Conservation (phyloP, 2,113 vertebrate species). For the Phyllopteryx taeniolatus region DNA sequence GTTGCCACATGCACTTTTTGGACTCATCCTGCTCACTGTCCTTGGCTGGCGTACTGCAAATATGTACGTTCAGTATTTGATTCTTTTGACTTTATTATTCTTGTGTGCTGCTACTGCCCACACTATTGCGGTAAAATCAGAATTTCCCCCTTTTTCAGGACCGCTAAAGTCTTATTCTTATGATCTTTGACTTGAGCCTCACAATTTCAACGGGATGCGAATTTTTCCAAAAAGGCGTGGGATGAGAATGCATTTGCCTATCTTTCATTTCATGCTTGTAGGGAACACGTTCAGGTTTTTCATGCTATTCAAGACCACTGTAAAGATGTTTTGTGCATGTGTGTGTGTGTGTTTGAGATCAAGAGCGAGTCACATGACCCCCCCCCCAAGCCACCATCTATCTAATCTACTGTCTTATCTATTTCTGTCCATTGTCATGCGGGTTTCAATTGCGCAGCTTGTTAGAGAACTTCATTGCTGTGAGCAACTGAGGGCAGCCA, state of each 20-base stretch:
- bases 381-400: not conserved
- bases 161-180: not conserved
- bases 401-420: not conserved
- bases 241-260: not conserved
- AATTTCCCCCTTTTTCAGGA: not conserved
- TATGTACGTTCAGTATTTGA: too few species aligned
- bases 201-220: constrained; percentile 4
- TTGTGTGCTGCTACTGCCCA: too few species aligned
- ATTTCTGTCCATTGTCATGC: constrained; percentile 21
- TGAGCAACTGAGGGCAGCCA: not conserved
- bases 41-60: too few species aligned
- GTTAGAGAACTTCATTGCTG: too few species aligned
- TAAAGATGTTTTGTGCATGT: not conserved
- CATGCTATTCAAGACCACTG: not conserved
- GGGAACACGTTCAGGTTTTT: constrained; percentile 17
- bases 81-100: too few species aligned
- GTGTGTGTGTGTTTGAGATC: not conserved
- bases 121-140: not conserved
- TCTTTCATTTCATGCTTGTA: constrained; percentile 10
- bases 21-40: too few species aligned
- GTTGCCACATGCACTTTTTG: too few species aligned
- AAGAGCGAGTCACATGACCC: constrained; percentile 15
- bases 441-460: constrained; percentile 3
- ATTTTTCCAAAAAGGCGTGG: constrained; percentile 4
- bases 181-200: constrained; percentile 3